phyloP scores from a whole-genome alignment of 2,797 vertebrate species.

The Emys orbicularis region DNA sequence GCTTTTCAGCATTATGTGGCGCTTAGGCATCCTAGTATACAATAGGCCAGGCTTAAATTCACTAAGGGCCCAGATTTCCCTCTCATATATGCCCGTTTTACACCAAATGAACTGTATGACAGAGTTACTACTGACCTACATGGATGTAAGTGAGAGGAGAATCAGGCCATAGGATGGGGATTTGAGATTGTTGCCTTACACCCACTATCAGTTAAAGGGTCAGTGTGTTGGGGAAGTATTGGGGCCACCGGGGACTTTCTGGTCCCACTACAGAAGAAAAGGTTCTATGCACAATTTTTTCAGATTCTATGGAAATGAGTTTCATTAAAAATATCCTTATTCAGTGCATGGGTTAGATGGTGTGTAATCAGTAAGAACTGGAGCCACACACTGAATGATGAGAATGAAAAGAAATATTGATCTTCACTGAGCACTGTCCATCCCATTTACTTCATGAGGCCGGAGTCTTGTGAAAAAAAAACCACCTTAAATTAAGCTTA shows the following conservation, averaged over 20 bases:
- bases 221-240: background rate
- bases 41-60: background rate
- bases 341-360: too few relatives aligned
- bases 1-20: background rate
- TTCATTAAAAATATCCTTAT: too few relatives aligned
- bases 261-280: background rate
- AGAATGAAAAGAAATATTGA: too few relatives aligned
- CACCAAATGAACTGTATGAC: background rate
- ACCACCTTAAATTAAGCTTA: too few relatives aligned
- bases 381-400: too few relatives aligned
- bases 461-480: too few relatives aligned
- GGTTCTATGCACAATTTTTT: background rate
- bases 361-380: too few relatives aligned
- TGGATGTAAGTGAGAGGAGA: background rate
- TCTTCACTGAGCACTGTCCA: too few relatives aligned
- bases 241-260: background rate
- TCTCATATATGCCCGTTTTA: background rate
- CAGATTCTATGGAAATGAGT: too few relatives aligned
- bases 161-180: background rate
- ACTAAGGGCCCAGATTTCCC: background rate
- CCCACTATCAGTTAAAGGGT: background rate
- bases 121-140: background rate
- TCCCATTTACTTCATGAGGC: too few relatives aligned
- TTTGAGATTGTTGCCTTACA: constrained; percentile 3
- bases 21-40: background rate